Evolutionary conservation across 1,140 invertebrate species (phyloP).

Genomic region (Trachymyrmex cornetzi): DNA sequence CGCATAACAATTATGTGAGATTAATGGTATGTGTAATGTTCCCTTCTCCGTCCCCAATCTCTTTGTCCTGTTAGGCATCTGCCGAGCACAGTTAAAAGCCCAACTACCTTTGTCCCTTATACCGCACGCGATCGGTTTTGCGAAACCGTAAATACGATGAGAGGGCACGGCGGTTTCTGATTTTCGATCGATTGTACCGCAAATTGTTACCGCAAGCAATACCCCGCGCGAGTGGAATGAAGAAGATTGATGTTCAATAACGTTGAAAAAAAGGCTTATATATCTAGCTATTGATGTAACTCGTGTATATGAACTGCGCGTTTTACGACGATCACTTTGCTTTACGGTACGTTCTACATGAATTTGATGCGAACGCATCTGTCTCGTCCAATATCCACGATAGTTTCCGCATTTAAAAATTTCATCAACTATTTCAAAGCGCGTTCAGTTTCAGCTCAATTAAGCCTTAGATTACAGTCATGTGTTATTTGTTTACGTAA

Average conservation of each 20-base stretch:
- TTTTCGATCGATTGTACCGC: conserved; percentile 42
- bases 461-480: not conserved
- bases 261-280: not conserved
- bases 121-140: conserved; percentile 36
- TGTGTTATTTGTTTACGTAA: conserved; percentile 1
- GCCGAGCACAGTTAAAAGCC: conserved; percentile 10
- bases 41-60: not conserved
- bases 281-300: not conserved
- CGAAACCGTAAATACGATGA: conserved; percentile 28
- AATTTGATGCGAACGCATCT: not conserved
- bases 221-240: not conserved
- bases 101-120: conserved; percentile 47
- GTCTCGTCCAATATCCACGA: not conserved
- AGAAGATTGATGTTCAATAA: conserved; percentile 44
- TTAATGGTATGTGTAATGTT: conserved; percentile 48
- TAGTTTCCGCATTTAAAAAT: not conserved
- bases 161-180: conserved; percentile 29
- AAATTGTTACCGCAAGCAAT: conserved; percentile 43
- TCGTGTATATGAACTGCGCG: not conserved
- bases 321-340: not conserved
- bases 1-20: conserved; percentile 63
- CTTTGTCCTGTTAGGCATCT: not conserved
- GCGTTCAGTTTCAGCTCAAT: not conserved
- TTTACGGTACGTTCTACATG: not conserved
- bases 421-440: not conserved